Conservation (phyloP, 2,888 invertebrate genomes). For the Leptinotarsa tumamoca region DNA sequence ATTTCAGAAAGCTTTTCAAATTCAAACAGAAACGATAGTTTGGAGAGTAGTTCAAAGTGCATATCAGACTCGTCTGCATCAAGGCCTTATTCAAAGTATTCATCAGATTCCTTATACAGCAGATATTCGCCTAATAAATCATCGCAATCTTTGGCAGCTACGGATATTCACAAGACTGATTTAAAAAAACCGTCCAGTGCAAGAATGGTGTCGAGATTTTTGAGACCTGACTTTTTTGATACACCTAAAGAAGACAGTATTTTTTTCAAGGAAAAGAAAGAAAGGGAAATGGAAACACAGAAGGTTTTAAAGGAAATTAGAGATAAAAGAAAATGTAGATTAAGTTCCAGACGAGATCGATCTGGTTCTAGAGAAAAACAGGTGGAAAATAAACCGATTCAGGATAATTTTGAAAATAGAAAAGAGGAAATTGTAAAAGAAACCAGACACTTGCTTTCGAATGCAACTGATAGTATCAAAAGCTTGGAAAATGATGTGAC, state of each 20-base stretch:
- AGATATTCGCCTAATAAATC: constrained; percentile 53
- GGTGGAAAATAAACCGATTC: constrained; percentile 30
- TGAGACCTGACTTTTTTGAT: constrained; percentile 84
- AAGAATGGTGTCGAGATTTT: constrained; percentile 76
- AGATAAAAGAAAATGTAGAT: constrained; percentile 68
- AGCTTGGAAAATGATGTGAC: constrained; percentile 57
- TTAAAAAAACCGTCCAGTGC: constrained; percentile 53
- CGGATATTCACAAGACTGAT: constrained; percentile 60
- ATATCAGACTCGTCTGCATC: constrained; percentile 54
- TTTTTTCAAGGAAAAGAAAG: constrained; percentile 73
- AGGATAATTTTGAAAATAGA: constrained; percentile 36
- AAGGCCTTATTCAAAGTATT: constrained; percentile 54
- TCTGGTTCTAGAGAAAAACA: constrained; percentile 58
- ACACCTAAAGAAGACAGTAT: constrained; percentile 73
- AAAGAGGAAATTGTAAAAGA: constrained; percentile 48
- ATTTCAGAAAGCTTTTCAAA: constrained; percentile 59
- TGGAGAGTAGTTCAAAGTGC: constrained; percentile 53
- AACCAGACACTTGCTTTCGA: constrained; percentile 55
- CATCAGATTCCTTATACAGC: constrained; percentile 49
- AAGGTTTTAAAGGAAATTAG: constrained; percentile 76
- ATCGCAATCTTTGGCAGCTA: constrained; percentile 42
- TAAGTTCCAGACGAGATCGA: constrained; percentile 56
- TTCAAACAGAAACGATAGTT: constrained; percentile 50
- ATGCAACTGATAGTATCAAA: constrained; percentile 61
- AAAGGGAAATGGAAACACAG: constrained; percentile 78